Evolutionary conservation across 2,888 invertebrate species (phyloP).

Genomic region (Pecten maximus): DNA sequence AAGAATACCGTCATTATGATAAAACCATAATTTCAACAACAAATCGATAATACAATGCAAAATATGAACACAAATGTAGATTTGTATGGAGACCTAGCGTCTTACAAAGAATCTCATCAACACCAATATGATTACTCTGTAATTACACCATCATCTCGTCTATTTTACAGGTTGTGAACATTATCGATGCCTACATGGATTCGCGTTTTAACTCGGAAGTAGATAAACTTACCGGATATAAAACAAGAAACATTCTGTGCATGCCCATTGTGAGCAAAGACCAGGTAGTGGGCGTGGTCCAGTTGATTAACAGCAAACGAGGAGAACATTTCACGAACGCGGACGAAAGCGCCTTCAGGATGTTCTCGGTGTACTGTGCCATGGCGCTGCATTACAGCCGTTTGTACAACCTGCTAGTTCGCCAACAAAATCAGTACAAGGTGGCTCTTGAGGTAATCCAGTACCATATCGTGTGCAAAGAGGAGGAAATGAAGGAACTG

Average conservation of each 20-base stretch:
- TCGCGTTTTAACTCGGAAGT: constrained; percentile 71
- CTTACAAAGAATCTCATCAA: no score
- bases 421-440: constrained; percentile 65
- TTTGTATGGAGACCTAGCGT: no score
- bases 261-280: constrained; percentile 73
- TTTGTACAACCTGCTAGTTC: constrained; percentile 62
- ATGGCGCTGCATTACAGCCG: constrained; percentile 74
- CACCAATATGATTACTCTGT: not conserved
- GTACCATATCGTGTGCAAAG: constrained; percentile 67
- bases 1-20: no score
- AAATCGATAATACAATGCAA: no score
- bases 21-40: no score
- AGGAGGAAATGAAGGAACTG: constrained; percentile 59
- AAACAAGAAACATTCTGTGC: constrained; percentile 72
- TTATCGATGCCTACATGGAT: constrained; percentile 71
- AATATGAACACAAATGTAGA: no score
- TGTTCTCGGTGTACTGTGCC: constrained; percentile 75
- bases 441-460: constrained; percentile 74
- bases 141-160: no score
- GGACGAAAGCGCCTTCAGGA: constrained; percentile 71
- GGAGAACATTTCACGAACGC: constrained; percentile 70
- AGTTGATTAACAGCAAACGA: constrained; percentile 70
- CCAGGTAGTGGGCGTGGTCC: constrained; percentile 72
- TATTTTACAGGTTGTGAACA: constrained; percentile 67
- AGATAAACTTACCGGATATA: constrained; percentile 73